Conservation (phyloP, 2,888 invertebrate genomes). For the Brachynemurus nebulosus region DNA sequence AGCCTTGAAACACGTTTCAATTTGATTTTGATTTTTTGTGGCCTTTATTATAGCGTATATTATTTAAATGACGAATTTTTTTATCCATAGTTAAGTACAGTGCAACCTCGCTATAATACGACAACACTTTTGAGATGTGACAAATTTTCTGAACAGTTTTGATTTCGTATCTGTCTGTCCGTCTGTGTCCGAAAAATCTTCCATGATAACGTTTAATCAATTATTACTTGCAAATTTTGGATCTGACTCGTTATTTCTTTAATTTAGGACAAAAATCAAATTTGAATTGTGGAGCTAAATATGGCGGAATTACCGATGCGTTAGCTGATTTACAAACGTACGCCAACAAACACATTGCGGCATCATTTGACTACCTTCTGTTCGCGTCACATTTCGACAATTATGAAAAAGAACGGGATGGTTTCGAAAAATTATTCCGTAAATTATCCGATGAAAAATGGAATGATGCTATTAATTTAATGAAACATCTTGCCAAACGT, state of each 20-base stretch:
- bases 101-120: too few relatives aligned
- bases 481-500: conserved; percentile 62
- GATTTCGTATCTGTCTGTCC: too few relatives aligned
- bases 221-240: not conserved
- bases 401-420: conserved; percentile 58
- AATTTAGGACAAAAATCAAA: not conserved
- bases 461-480: conserved; percentile 57
- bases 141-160: too few relatives aligned
- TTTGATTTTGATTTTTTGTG: too few relatives aligned
- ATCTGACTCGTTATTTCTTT: not conserved
- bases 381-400: conserved; percentile 64
- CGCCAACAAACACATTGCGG: conserved; percentile 48
- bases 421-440: conserved; percentile 61
- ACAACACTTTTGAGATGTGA: too few relatives aligned
- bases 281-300: conserved; percentile 56
- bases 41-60: too few relatives aligned
- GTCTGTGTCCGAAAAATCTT: too few relatives aligned
- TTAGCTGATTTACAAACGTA: conserved; percentile 37
- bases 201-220: not conserved
- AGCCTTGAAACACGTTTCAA: too few relatives aligned
- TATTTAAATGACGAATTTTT: too few relatives aligned
- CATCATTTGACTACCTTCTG: conserved; percentile 63
- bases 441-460: conserved; percentile 61
- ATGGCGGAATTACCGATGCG: conserved; percentile 42
- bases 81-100: too few relatives aligned